phyloP scores from a whole-genome alignment of 2,888 invertebrate genomes.

The Drosophila greeni region DNA sequence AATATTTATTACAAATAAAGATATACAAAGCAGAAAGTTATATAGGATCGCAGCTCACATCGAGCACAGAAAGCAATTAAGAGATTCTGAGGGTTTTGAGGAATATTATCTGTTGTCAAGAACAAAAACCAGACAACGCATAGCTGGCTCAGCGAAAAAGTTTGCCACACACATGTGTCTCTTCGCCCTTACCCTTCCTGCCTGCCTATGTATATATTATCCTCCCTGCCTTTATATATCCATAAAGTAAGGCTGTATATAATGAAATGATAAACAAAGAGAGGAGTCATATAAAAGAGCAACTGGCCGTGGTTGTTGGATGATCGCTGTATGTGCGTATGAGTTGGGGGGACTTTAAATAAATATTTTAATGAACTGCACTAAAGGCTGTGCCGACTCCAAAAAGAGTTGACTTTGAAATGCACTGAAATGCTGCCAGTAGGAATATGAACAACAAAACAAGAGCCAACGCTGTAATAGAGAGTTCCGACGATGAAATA shows the following conservation, averaged over 20 bases:
- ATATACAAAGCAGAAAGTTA: neutral
- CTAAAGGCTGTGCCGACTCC: constrained; percentile 37
- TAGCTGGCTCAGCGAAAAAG: constrained; percentile 21
- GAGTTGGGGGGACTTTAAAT: constrained; percentile 37
- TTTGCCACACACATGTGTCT: constrained; percentile 28
- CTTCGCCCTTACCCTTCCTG: neutral
- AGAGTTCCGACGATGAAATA: neutral
- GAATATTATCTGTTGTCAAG: constrained; percentile 34
- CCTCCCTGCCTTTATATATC: neutral
- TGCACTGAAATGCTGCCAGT: constrained; percentile 41
- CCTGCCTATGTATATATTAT: constrained; percentile 2
- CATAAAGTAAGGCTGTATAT: constrained; percentile 37
- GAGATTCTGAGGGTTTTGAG: constrained; percentile 10
- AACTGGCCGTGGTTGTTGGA: constrained; percentile 37
- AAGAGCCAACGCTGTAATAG: neutral
- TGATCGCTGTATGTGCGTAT: constrained; percentile 1
- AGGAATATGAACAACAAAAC: constrained; percentile 15
- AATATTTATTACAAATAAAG: constrained; percentile 7
- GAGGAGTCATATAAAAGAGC: constrained; percentile 57
- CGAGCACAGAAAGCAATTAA: constrained; percentile 32
- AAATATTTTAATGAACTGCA: constrained; percentile 68
- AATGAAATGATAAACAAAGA: constrained; percentile 66
- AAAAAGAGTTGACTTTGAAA: constrained; percentile 59
- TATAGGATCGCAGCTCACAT: neutral
- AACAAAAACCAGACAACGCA: constrained; percentile 12